Base-by-base conservation (phyloP, 2,888 invertebrate species). In the Lycocerus yunnanus region DNA sequence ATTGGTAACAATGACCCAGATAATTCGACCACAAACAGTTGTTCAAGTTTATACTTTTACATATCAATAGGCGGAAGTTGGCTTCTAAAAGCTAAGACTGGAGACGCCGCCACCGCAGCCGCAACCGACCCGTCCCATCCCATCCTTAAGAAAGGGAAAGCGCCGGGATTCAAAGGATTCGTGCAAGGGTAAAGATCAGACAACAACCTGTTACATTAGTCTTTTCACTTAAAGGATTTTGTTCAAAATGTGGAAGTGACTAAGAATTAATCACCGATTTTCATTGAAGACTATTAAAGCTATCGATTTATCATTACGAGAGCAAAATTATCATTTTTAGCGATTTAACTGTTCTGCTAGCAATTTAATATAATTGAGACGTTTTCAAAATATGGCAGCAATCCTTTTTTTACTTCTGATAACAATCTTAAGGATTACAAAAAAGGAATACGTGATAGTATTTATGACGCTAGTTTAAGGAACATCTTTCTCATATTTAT, bases 91-190 rank as follows among this genome's bases (percentile, higher is more conserved):
- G 71, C 76, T 74, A 71, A 67, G 73, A 74, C 76, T 74, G 69
- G 73, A 71, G 71, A 61, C 69, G 65, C 78, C 75, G 73, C 76
- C 78, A 79, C 75, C 77, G 78, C 76, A 78, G 78, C 78, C 78
- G 77, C 73, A 78, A 78, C 78, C 78, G 77, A 73, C 79, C 80
- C 79, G 77, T 76, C 78, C 80, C 80, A 72, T 78, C 78, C 81
- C 80, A 69, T 80, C 81, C 80, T 82, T 82, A 82, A 82, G 83
- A 82, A 82, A 82, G 81, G 81, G 81, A 82, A 83, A 83, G 78
- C 81, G 79, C 78, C 79, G 78, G 78, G 83, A 82, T 82, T 83
- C 82, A 81, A 83, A 82, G 82, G 83, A 83, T 82, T 79, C 81
- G 77, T 78, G 81, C 78, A 81, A 81, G 82, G 82, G 81, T 82